phyloP scores from a whole-genome alignment of 2,888 invertebrate species.

The Zelleria hepariella region DNA sequence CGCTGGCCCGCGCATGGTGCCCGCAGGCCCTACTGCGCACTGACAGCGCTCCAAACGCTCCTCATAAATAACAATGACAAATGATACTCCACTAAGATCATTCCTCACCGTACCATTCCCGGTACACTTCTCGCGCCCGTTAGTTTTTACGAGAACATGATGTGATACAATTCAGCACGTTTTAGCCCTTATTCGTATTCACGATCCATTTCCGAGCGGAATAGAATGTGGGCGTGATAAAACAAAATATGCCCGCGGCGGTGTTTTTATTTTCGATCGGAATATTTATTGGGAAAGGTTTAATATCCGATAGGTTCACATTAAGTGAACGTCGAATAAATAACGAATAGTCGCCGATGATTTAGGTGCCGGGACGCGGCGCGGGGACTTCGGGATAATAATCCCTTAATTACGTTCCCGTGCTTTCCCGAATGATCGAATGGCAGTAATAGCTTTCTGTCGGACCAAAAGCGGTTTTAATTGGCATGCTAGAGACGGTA shows the following conservation, averaged over 20 bases:
- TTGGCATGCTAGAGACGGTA: constrained; percentile 30
- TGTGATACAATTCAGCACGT: constrained; percentile 26
- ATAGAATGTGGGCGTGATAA: constrained; percentile 1
- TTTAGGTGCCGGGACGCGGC: constrained; percentile 36
- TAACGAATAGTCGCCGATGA: constrained; percentile 37
- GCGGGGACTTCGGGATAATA: constrained; percentile 38
- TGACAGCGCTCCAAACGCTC: constrained; percentile 30
- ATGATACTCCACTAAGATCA: constrained; percentile 35
- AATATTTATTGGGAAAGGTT: constrained; percentile 1
- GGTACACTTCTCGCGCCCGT: constrained; percentile 27
- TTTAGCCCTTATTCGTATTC: constrained; percentile 17
- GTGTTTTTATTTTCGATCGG: constrained; percentile 2
- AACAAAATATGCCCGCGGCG: not conserved
- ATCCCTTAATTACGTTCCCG: constrained; percentile 52
- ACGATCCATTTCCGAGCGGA: constrained; percentile 8
- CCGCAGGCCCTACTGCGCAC: constrained; percentile 28
- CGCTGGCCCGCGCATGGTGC: constrained; percentile 32
- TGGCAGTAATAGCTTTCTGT: constrained; percentile 57
- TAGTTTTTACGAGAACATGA: constrained; percentile 37
- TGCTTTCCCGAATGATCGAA: constrained; percentile 52
- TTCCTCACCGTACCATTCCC: constrained; percentile 27
- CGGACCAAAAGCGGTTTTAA: constrained; percentile 43
- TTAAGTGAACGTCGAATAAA: constrained; percentile 10
- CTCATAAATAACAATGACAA: constrained; percentile 53
- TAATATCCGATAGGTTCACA: not conserved